Percentiles rank a stretch among this genome's conserved stretches.
phyloP scores from a whole-genome alignment of 2,113 vertebrate species.

The Entomyzon cyanotis region DNA sequence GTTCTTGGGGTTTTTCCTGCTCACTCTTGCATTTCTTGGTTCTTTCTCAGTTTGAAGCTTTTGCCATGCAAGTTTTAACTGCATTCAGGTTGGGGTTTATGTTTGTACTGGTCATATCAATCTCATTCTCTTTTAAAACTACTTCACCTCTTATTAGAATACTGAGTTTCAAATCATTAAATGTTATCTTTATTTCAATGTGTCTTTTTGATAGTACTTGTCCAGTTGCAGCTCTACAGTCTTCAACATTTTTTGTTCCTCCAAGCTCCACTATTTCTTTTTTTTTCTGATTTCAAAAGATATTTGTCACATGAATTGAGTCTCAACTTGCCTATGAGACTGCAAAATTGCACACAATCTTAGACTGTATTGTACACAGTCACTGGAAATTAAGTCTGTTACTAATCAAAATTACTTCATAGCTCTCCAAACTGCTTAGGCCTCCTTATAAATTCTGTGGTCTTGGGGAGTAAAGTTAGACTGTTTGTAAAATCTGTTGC shows the following conservation, averaged over 20 bases:
- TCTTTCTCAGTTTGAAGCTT: neutral
- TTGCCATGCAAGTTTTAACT: neutral
- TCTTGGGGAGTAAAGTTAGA: neutral
- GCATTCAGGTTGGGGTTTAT: neutral
- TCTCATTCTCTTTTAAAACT: neutral
- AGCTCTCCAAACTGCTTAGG: neutral
- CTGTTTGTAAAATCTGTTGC: neutral
- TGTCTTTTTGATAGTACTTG: neutral
- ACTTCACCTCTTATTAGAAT: neutral
- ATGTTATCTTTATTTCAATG: neutral
- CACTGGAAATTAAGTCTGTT: neutral
- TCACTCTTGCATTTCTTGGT: neutral
- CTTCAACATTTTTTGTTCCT: neutral
- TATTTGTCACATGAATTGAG: neutral
- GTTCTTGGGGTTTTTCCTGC: accelerated
- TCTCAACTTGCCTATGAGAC: neutral
- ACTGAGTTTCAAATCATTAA: neutral
- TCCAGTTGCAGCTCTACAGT: neutral
- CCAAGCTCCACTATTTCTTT: neutral
- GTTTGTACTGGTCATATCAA: neutral
- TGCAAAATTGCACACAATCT: neutral
- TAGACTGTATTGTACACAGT: neutral
- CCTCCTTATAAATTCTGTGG: neutral
- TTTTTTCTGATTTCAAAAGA: neutral
- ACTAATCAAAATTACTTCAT: neutral